These are phyloP conservation scores for Aricia artaxerxes DNA, from an alignment of 2,888 invertebrate genomes.

Conservation along the genomic window DNA sequence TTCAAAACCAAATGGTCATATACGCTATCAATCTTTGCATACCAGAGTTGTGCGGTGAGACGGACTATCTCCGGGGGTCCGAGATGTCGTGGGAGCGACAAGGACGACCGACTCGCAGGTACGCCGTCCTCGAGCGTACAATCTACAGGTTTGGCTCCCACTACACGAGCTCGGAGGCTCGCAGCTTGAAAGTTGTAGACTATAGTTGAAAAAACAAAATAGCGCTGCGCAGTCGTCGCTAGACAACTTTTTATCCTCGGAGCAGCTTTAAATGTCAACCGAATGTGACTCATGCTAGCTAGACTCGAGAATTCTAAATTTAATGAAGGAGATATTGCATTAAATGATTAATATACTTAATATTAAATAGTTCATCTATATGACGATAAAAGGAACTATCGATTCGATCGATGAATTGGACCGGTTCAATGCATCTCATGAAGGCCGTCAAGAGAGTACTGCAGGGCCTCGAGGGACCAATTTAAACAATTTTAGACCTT, in stretches of 20 bases:
- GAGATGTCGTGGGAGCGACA: slow-evolving; percentile 59
- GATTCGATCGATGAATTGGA: slow-evolving; percentile 57
- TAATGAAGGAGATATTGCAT: neutral
- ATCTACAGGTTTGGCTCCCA: slow-evolving; percentile 81
- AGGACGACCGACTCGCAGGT: slow-evolving; percentile 70
- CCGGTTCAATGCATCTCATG: slow-evolving; percentile 74
- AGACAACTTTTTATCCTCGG: slow-evolving; percentile 44
- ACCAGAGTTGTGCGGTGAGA: slow-evolving; percentile 77
- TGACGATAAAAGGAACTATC: slow-evolving; percentile 44
- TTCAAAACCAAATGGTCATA: slow-evolving; percentile 80
- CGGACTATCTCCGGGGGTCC: slow-evolving; percentile 57
- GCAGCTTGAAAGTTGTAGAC: slow-evolving; percentile 70
- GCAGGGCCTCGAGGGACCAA: slow-evolving; percentile 57
- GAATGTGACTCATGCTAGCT: slow-evolving; percentile 29
- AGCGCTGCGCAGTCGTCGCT: slow-evolving; percentile 57
- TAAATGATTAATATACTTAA: slow-evolving; percentile 9
- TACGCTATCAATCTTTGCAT: slow-evolving; percentile 81
- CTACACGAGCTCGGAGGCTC: slow-evolving; percentile 73
- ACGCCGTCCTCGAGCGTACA: slow-evolving; percentile 71
- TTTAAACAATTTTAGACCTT: slow-evolving; percentile 35
- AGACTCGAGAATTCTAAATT: slow-evolving; percentile 12
- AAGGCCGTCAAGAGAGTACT: slow-evolving; percentile 74
- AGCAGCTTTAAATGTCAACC: slow-evolving; percentile 32
- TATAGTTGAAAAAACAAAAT: slow-evolving; percentile 59
- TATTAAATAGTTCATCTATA: slow-evolving; percentile 20